Evolutionary conservation across 2,113 vertebrate species (phyloP).

Genomic region (Cervus canadensis): DNA sequence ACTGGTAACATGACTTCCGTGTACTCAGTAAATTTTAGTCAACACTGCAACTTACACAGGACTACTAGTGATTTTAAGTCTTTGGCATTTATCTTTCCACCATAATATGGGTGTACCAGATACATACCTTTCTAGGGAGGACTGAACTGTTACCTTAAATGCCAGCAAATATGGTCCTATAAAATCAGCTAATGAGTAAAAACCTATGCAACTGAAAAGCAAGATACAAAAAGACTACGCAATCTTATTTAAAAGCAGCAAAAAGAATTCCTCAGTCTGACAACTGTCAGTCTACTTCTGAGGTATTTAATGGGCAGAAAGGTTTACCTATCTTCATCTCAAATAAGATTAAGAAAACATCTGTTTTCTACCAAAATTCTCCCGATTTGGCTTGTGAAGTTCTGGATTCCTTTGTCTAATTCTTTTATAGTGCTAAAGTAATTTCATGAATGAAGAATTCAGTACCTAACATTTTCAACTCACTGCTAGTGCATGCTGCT

Average conservation of each 20-base stretch:
- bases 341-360: conserved; percentile 28
- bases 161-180: background rate
- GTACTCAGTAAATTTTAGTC: background rate
- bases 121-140: background rate
- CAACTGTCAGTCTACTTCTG: background rate
- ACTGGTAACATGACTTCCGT: background rate
- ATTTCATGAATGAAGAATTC: conserved; percentile 17
- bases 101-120: background rate
- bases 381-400: background rate
- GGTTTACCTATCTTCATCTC: background rate
- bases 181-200: background rate
- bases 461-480: conserved; percentile 11
- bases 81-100: background rate
- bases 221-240: background rate
- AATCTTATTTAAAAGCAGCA: conserved; percentile 14
- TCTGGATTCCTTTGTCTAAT: background rate
- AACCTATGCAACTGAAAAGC: background rate
- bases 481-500: background rate
- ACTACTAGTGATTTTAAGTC: background rate
- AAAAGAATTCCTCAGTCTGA: background rate
- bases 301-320: background rate
- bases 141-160: background rate
- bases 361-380: background rate
- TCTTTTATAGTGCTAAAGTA: background rate
- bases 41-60: background rate